These are phyloP conservation scores for Diadromus collaris DNA, from an alignment of 2,888 invertebrate species.

Conservation along the genomic window DNA sequence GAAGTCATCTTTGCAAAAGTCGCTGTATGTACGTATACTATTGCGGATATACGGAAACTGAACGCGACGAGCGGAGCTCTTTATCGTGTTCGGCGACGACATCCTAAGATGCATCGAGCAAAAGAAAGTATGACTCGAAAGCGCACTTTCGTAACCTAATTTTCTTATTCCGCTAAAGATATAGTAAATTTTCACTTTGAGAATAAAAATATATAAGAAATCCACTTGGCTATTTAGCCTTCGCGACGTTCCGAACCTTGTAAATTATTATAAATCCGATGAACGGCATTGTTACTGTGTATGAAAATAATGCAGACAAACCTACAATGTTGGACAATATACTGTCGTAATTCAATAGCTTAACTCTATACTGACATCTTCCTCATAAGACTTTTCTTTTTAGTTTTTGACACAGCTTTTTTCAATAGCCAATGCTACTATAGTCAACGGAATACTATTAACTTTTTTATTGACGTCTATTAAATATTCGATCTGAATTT, in stretches of 20 bases:
- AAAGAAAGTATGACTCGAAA: slow-evolving; percentile 26
- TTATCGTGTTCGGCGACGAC: slow-evolving; percentile 21
- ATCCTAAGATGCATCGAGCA: not conserved
- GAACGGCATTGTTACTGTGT: not conserved
- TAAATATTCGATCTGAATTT: not conserved
- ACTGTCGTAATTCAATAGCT: no score
- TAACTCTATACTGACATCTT: not conserved
- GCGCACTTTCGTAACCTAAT: slow-evolving; percentile 22
- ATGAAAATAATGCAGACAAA: not conserved
- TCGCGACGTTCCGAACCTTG: not conserved
- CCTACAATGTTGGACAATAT: no score
- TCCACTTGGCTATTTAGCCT: not conserved
- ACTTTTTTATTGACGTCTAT: not conserved
- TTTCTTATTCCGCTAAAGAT: not conserved
- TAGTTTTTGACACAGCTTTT: not conserved
- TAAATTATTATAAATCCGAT: not conserved
- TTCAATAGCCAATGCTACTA: not conserved
- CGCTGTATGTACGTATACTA: not conserved
- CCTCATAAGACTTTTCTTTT: not conserved
- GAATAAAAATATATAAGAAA: not conserved
- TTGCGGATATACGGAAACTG: not conserved
- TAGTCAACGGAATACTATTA: not conserved
- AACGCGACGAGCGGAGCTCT: slow-evolving; percentile 25
- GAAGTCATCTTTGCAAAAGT: slow-evolving; percentile 33
- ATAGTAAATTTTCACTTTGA: not conserved